phyloP scores from a whole-genome alignment of 2,888 invertebrate genomes.

The Nomada ferruginata region DNA sequence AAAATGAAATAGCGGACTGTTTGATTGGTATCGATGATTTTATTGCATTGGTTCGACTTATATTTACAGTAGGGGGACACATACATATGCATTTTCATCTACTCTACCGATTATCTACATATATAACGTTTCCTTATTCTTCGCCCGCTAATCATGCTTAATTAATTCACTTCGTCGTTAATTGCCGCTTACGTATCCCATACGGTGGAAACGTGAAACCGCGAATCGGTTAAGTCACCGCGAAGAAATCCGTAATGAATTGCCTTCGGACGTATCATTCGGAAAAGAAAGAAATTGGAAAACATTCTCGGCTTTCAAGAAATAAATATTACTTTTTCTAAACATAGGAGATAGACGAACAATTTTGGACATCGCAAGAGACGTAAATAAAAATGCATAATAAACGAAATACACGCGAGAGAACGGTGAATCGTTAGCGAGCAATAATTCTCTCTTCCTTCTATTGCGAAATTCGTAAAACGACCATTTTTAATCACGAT shows the following conservation, averaged over 20 bases:
- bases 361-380: slow-evolving; percentile 34
- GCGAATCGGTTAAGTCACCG: slow-evolving; percentile 18
- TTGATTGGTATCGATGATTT: slow-evolving; percentile 75
- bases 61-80: slow-evolving; percentile 82
- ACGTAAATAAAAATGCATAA: slow-evolving; percentile 70
- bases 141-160: slow-evolving; percentile 62
- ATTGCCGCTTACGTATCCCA: slow-evolving; percentile 59
- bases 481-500: slow-evolving; percentile 44
- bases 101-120: slow-evolving; percentile 81
- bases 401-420: slow-evolving; percentile 42
- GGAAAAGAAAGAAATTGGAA: neutral
- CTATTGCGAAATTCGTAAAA: slow-evolving; percentile 65
- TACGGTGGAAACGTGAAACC: slow-evolving; percentile 50
- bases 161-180: slow-evolving; percentile 63
- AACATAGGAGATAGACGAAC: neutral
- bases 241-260: slow-evolving; percentile 8
- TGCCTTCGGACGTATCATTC: neutral
- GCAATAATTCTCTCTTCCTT: slow-evolving; percentile 5
- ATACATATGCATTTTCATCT: slow-evolving; percentile 81
- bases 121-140: slow-evolving; percentile 74
- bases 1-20: neutral
- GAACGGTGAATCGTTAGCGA: slow-evolving; percentile 50
- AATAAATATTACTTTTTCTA: neutral
- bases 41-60: slow-evolving; percentile 82
- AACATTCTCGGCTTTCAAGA: neutral